Percentiles rank a stretch among this genome's conserved stretches.
phyloP scores from a whole-genome alignment of 2,113 vertebrate species.

The Himantopus leucocephalus region DNA sequence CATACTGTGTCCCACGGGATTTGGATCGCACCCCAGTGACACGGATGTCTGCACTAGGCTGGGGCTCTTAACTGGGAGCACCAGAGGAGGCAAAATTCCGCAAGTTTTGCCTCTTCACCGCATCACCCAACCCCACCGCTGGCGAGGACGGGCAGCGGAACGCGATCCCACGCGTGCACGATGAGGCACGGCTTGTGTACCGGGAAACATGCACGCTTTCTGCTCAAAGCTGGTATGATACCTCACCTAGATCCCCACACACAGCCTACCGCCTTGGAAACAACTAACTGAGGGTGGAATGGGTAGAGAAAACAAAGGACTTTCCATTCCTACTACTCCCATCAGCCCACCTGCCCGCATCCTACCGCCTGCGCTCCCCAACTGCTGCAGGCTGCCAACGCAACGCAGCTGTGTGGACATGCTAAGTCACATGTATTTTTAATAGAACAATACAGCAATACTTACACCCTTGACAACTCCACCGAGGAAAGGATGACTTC shows the following conservation, averaged over 20 bases:
- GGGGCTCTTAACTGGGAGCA: neutral
- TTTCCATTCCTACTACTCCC: neutral
- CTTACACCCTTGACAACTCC: neutral
- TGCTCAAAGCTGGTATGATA: neutral
- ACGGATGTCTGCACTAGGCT: neutral
- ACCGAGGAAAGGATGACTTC: neutral
- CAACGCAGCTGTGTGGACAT: fast-evolving
- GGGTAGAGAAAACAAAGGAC: no score
- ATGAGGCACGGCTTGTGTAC: fast-evolving
- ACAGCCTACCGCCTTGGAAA: neutral
- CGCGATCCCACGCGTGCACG: neutral
- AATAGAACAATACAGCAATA: neutral
- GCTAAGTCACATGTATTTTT: no score
- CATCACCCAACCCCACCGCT: neutral
- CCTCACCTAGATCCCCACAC: neutral
- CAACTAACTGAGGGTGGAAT: neutral
- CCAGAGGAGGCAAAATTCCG: neutral
- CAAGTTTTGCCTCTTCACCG: neutral
- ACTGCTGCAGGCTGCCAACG: neutral
- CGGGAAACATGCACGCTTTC: neutral
- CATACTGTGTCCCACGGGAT: neutral
- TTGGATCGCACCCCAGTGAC: neutral
- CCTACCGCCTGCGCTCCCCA: no score
- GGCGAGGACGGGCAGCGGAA: fast-evolving
- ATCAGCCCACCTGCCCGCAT: neutral